These are phyloP conservation scores for Bembecia ichneumoniformis DNA, from an alignment of 2,888 invertebrate genomes.

Conservation along the genomic window DNA sequence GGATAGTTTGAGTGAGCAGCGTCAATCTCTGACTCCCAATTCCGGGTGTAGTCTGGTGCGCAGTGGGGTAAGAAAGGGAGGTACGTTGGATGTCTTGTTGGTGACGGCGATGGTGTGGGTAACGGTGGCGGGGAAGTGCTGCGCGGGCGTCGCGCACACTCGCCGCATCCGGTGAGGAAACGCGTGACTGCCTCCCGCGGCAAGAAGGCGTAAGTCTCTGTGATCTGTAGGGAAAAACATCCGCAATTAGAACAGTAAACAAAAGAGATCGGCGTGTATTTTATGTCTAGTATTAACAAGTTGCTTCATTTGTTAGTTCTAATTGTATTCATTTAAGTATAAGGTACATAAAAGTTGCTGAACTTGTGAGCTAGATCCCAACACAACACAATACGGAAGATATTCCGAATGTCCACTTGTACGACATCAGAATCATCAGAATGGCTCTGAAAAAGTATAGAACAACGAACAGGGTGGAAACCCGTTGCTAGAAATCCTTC, in stretches of 20 bases:
- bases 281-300: conserved; percentile 1
- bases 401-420: too few species aligned
- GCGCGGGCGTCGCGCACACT: conserved; percentile 87
- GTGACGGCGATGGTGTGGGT: conserved; percentile 63
- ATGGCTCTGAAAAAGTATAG: too few species aligned
- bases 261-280: conserved; percentile 2
- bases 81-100: conserved; percentile 57
- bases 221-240: conserved; percentile 81
- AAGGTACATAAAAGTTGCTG: too few species aligned
- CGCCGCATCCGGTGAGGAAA: conserved; percentile 93
- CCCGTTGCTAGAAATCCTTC: too few species aligned
- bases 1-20: conserved; percentile 56
- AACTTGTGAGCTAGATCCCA: too few species aligned
- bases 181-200: conserved; percentile 97
- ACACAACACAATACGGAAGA: too few species aligned
- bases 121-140: conserved; percentile 74
- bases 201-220: conserved; percentile 95
- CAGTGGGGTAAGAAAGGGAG: conserved; percentile 58
- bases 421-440: too few species aligned
- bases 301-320: conserved; percentile 1
- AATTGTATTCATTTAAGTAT: not conserved
- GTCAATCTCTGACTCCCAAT: conserved; percentile 69
- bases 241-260: conserved; percentile 18
- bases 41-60: conserved; percentile 58
- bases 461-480: too few species aligned